These are phyloP conservation scores for Podabrus alpinus DNA, from an alignment of 2,888 invertebrate genomes.

Conservation along the genomic window DNA sequence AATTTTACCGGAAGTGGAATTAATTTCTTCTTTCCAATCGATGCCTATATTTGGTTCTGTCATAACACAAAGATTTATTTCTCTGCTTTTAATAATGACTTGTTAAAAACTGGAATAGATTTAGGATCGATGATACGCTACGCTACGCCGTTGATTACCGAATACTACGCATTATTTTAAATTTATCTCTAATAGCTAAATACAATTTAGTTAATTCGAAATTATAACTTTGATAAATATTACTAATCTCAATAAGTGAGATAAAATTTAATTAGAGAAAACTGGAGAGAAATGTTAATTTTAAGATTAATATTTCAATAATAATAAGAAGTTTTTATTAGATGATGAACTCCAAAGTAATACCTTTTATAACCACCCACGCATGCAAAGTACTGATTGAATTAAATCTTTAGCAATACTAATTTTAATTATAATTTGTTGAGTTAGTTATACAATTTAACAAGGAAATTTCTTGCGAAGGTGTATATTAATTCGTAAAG, in stretches of 20 bases:
- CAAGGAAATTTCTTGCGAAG: neutral
- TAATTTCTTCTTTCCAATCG: neutral
- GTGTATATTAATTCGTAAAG: conserved; percentile 6
- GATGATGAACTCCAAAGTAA: neutral
- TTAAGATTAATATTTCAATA: neutral
- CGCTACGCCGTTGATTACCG: neutral
- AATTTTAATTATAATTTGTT: neutral
- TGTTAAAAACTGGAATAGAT: neutral
- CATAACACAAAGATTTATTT: neutral
- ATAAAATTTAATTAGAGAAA: too few relatives aligned
- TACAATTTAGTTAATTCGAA: too few relatives aligned
- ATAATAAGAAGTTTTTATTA: neutral
- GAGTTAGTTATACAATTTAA: neutral
- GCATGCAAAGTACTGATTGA: neutral
- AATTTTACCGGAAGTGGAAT: neutral
- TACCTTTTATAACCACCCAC: neutral
- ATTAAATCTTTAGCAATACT: neutral
- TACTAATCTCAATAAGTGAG: too few relatives aligned
- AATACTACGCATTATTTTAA: too few relatives aligned
- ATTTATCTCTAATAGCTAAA: too few relatives aligned
- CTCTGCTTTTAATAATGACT: neutral
- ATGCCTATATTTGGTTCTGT: neutral
- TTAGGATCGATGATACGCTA: neutral
- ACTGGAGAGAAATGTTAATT: neutral
- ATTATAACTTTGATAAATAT: too few relatives aligned